These are phyloP conservation scores for Rhopilema esculentum DNA, from an alignment of 30 jellyfish, hydroid and myxozoan species.

Conservation along the genomic window DNA sequence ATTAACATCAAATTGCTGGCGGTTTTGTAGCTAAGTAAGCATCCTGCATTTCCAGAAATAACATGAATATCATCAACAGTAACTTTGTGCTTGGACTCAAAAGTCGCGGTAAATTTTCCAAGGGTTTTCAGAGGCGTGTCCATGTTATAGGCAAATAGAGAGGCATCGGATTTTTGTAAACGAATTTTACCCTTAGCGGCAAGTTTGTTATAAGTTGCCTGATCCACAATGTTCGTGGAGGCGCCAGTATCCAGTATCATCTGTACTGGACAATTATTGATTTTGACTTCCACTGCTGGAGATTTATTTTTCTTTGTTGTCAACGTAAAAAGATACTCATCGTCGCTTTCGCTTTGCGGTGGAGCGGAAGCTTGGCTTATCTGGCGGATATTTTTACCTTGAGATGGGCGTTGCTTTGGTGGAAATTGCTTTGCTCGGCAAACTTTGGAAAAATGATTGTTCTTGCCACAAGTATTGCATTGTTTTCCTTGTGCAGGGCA, in stretches of 20 bases:
- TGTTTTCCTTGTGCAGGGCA: constrained; percentile 60
- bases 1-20: constrained; percentile 38
- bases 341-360: constrained; percentile 48
- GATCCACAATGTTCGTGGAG: constrained; percentile 30
- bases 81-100: constrained; percentile 44
- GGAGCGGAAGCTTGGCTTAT: constrained; percentile 28
- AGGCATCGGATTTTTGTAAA: constrained; percentile 25
- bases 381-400: constrained; percentile 35
- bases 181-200: constrained; percentile 36
- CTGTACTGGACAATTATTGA: no score
- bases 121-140: constrained; percentile 50
- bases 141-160: constrained; percentile 11
- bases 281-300: constrained; percentile 34
- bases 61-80: constrained; percentile 51
- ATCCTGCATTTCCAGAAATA: constrained; percentile 40
- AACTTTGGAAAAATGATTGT: constrained; percentile 23
- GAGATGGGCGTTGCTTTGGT: constrained; percentile 36
- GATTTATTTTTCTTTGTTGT: constrained; percentile 16
- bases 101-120: constrained; percentile 46
- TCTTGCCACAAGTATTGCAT: constrained; percentile 45
- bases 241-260: constrained; percentile 57
- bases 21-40: constrained; percentile 26
- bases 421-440: constrained; percentile 12
- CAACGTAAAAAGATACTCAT: constrained; percentile 34
- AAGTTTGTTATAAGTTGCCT: constrained; percentile 19